Evolutionary conservation across 2,888 invertebrate species (phyloP).

Genomic region (Dasypolia templi): DNA sequence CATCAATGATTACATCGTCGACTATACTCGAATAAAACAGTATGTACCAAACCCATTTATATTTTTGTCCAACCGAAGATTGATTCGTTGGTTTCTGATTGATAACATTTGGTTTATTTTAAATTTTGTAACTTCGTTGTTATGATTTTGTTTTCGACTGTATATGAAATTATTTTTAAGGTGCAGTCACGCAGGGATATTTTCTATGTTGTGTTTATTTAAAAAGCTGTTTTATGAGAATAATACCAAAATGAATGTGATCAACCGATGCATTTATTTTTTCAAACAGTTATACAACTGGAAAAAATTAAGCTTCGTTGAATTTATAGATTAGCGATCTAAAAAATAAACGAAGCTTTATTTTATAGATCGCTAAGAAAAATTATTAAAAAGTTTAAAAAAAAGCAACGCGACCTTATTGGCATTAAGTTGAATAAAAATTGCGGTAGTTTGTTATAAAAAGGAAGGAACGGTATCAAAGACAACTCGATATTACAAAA

Average conservation of each 20-base stretch:
- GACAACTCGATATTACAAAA: not conserved
- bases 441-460: not conserved
- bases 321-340: too few species aligned
- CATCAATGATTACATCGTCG: conserved; percentile 2
- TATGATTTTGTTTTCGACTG: conserved; percentile 14
- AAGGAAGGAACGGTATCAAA: too few species aligned
- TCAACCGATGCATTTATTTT: not conserved
- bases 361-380: too few species aligned
- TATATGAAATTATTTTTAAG: not conserved
- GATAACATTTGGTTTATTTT: conserved; percentile 22
- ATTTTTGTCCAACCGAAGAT: conserved; percentile 56
- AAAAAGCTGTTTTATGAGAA: not conserved
- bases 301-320: not conserved
- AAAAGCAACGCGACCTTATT: too few species aligned
- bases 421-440: not conserved
- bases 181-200: not conserved
- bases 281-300: not conserved
- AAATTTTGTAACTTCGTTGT: conserved; percentile 15
- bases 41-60: conserved; percentile 20
- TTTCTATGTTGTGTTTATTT: not conserved
- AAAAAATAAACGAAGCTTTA: too few species aligned
- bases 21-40: conserved; percentile 48
- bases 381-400: too few species aligned
- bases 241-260: not conserved
- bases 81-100: conserved; percentile 57